Evolutionary conservation across 2,113 vertebrate genomes (phyloP).

Genomic region (Dipodomys ordii): DNA sequence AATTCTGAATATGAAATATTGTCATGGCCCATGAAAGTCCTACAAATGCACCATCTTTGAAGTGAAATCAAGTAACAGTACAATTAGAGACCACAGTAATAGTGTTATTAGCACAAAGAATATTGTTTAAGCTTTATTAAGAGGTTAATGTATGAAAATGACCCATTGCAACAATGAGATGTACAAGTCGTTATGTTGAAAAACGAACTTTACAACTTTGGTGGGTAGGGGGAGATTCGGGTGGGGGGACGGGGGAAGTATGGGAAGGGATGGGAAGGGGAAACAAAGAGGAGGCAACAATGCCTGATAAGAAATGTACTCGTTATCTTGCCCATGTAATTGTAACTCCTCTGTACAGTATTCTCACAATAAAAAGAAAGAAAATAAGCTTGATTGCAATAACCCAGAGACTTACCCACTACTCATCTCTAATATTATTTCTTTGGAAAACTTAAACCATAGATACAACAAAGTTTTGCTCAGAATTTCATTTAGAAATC

Average conservation of each 20-base stretch:
- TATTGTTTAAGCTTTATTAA: constrained; percentile 29
- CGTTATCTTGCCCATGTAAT: too few relatives aligned
- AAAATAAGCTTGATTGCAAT: neutral
- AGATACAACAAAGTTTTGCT: neutral
- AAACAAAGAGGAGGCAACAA: too few relatives aligned
- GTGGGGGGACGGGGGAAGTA: too few relatives aligned
- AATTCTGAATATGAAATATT: neutral
- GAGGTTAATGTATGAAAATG: neutral
- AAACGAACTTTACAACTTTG: too few relatives aligned
- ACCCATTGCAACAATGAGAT: too few relatives aligned
- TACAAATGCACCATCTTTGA: neutral
- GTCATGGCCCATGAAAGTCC: neutral
- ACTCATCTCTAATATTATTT: neutral
- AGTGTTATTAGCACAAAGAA: neutral
- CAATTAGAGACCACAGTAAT: neutral
- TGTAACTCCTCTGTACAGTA: too few relatives aligned
- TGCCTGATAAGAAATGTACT: too few relatives aligned
- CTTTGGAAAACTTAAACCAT: neutral
- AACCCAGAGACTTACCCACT: neutral
- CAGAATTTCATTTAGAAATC: neutral
- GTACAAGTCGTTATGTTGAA: too few relatives aligned
- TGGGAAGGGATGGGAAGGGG: too few relatives aligned
- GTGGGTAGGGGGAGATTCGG: too few relatives aligned
- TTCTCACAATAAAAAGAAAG: too few relatives aligned
- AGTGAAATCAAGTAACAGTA: neutral